Evolutionary conservation across 2,888 invertebrate species (phyloP).

Genomic region (Trachelus iudaicus): DNA sequence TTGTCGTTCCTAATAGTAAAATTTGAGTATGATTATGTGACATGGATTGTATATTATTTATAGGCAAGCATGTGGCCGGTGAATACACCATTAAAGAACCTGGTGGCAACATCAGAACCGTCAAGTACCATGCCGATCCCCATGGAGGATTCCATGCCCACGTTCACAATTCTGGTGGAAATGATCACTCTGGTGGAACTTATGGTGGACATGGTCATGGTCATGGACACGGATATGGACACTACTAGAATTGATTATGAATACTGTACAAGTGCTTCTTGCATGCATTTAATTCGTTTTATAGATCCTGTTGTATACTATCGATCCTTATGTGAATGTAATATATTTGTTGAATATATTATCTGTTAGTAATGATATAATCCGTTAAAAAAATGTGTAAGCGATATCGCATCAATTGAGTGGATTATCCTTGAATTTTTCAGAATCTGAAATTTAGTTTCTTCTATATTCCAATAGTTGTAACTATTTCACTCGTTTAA

Average conservation of each 20-base stretch:
- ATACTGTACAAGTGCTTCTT: neutral
- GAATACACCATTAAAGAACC: constrained; percentile 64
- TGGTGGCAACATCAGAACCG: constrained; percentile 58
- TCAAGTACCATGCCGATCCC: constrained; percentile 59
- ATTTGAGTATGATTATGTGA: neutral
- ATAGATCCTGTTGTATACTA: neutral
- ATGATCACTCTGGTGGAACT: constrained; percentile 57
- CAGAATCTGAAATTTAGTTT: no score
- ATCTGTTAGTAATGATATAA: neutral
- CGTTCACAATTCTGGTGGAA: constrained; percentile 59
- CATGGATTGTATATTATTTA: neutral
- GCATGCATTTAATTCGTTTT: neutral
- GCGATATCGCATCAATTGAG: neutral
- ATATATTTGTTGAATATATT: constrained; percentile 20
- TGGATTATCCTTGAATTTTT: no score
- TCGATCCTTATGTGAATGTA: constrained; percentile 23
- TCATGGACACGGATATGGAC: constrained; percentile 2
- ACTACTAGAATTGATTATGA: constrained; percentile 5
- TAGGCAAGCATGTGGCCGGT: constrained; percentile 58
- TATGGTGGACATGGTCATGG: constrained; percentile 44
- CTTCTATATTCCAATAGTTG: no score
- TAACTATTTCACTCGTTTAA: no score
- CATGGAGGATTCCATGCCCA: constrained; percentile 63
- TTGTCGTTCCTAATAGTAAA: neutral
- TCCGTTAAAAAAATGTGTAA: neutral